These are phyloP conservation scores for Erythrolamprus reginae DNA, from an alignment of 2,113 vertebrate species.

Conservation along the genomic window DNA sequence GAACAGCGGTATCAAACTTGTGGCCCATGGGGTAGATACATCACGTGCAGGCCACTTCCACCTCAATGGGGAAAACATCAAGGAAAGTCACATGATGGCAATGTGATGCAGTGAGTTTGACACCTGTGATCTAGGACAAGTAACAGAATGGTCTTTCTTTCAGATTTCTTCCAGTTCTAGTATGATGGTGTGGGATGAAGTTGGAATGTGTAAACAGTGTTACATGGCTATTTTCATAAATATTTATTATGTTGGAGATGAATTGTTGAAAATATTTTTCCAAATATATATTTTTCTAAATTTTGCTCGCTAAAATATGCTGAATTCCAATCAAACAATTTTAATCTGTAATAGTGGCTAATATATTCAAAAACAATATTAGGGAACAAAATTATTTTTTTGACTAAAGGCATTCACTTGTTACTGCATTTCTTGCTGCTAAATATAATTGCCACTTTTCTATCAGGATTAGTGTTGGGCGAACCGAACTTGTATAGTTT, in stretches of 20 bases:
- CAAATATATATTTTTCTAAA: background rate
- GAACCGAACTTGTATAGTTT: no score
- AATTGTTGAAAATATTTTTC: background rate
- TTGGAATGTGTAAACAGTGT: background rate
- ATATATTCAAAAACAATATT: background rate
- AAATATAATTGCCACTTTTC: constrained; percentile 27
- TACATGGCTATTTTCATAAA: background rate
- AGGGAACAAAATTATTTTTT: background rate
- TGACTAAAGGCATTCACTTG: background rate
- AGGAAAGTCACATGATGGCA: no score
- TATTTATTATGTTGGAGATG: background rate
- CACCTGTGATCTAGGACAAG: background rate
- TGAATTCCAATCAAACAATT: background rate
- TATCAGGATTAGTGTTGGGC: no score
- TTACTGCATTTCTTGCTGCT: background rate
- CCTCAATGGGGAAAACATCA: no score
- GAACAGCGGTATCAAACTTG: no score
- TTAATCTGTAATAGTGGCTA: background rate
- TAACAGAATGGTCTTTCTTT: background rate
- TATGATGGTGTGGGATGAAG: background rate
- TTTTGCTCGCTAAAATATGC: background rate
- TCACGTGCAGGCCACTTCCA: no score
- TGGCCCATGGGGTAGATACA: no score
- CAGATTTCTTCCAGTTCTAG: background rate
- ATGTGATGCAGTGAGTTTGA: no score